Evolutionary conservation across 2,113 vertebrate species (phyloP), one percentile per base, ranked within the genome.

Genomic region (Saccopteryx bilineata): DNA sequence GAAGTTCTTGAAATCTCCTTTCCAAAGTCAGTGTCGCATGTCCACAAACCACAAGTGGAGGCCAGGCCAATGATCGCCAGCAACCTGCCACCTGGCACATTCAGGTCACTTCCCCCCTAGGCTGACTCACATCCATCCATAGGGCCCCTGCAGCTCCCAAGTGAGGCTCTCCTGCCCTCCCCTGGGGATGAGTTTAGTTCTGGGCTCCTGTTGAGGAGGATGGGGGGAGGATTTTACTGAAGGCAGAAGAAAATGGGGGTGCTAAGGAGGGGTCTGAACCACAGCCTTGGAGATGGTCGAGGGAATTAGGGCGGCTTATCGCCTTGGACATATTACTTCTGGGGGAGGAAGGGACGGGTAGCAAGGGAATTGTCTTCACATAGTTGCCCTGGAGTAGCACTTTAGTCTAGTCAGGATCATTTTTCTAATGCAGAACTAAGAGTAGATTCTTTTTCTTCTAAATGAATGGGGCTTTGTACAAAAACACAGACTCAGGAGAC

Each of bases 381-480:
- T 6, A 19, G 11, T 15, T 87, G 69, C 50, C n/a, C 48, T 54
- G 71, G 46, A 61, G 80, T 33, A 50, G 80, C 21, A 0, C 84
- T 83, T 48, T 46, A 24, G 9, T 89, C 81, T 66, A 58, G 65
- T 78, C 11, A 21, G 71, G 91, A 65, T 95, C 79, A 89, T 12
- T 69, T 92, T 94, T 93, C 92, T 87, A 0, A 84, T 90, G 5
- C 33, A 91, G 90, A 90, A 86, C 56, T 48, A 28, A 91, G 76
- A 92, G 33, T 48, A 39, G 66, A 65, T 88, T 94, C 80, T 87
- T 95, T 91, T 74, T 68, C 72, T 91, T 85, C 48, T 58, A 71
- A 92, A 69, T 80, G 76, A 93, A 96, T 92, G 85, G 63, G 56
- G 39, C 68, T 96, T 96, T 96, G 93, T 96, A n/a, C 33, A n/a